Evolutionary conservation across 2,797 vertebrate genomes (phyloP).

Genomic region (Phylloscopus collybita): DNA sequence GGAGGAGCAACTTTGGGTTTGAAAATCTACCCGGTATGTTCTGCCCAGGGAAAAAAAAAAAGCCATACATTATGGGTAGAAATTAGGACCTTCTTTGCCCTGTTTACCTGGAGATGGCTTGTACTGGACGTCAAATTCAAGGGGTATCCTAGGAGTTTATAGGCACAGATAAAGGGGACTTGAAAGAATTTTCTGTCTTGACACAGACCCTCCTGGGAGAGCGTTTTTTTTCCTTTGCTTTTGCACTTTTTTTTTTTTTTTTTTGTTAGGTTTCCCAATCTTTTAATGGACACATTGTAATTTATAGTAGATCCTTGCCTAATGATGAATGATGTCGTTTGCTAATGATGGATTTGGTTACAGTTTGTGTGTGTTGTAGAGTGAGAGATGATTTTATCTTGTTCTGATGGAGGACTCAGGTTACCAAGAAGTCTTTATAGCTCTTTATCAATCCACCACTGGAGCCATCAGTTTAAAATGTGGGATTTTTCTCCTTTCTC

Average conservation of each 20-base stretch:
- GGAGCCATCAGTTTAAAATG: neutral
- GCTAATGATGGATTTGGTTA: conserved; percentile 70
- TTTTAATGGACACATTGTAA: conserved; percentile 54
- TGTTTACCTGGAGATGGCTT: neutral
- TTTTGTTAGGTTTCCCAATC: neutral
- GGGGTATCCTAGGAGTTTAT: neutral
- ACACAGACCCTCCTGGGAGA: conserved; percentile 48
- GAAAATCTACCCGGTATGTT: neutral
- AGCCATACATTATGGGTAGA: neutral
- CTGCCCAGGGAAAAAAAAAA: neutral
- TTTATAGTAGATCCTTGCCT: conserved; percentile 49
- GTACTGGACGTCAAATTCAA: neutral
- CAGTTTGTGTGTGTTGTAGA: conserved; percentile 57
- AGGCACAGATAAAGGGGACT: neutral
- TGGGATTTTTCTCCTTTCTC: neutral
- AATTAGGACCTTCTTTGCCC: neutral
- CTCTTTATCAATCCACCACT: neutral
- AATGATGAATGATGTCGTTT: conserved; percentile 62
- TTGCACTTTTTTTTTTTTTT: neutral
- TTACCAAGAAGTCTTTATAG: conserved; percentile 37
- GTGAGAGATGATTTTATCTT: conserved; percentile 66
- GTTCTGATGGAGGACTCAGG: neutral
- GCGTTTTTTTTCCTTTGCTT: neutral
- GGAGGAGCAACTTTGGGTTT: neutral
- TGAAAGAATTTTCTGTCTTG: conserved; percentile 42